These are phyloP conservation scores for Actenoides lindsayi DNA, from an alignment of 2,113 vertebrate species.

Conservation along the genomic window DNA sequence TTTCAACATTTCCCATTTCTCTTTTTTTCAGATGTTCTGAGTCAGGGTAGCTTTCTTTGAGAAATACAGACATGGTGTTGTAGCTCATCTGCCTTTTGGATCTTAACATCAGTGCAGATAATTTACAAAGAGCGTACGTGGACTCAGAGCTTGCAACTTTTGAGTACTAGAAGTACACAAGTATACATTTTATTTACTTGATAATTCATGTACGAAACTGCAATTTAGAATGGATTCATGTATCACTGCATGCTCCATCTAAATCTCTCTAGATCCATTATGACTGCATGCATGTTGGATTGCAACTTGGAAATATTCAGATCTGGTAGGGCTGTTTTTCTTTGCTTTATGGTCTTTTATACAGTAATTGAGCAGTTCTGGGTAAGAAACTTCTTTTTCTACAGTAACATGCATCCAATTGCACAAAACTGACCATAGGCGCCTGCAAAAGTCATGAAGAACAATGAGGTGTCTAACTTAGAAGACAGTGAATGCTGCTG, in stretches of 20 bases:
- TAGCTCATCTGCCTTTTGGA: background rate
- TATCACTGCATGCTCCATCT: background rate
- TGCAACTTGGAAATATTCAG: background rate
- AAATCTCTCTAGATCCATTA: background rate
- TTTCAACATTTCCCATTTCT: background rate
- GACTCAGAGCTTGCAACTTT: background rate
- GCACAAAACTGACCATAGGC: background rate
- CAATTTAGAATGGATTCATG: background rate
- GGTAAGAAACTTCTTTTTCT: background rate
- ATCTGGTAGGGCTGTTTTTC: background rate
- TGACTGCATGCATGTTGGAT: background rate
- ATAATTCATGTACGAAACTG: background rate
- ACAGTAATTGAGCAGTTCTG: background rate
- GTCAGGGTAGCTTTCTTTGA: background rate
- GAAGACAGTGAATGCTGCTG: background rate
- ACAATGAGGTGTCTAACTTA: background rate
- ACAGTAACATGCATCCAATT: background rate
- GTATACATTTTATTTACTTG: background rate
- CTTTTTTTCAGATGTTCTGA: conserved; percentile 7
- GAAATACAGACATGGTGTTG: background rate
- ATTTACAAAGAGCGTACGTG: background rate
- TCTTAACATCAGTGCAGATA: background rate
- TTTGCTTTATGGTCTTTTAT: background rate
- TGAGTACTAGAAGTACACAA: background rate
- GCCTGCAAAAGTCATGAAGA: background rate